Evolutionary conservation across 30 jellyfish, hydroid and myxozoan species (phyloP), one percentile per base, ranked within the genome.

Genomic region (Kudoa iwatai): DNA sequence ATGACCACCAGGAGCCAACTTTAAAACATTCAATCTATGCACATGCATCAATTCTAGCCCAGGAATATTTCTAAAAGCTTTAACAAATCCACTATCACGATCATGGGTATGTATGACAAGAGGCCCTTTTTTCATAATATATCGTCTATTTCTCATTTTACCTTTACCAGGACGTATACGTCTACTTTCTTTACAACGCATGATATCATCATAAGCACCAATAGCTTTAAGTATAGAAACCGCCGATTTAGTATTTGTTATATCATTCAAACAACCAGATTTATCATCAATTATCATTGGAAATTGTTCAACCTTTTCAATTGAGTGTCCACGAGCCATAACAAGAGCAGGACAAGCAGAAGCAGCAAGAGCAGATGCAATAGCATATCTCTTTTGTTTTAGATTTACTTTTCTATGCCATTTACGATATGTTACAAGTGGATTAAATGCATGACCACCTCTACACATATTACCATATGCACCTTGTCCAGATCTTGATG

Each of bases 401-500:
- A 50, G 57, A 69, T 65, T 65, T 42, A 65, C 39, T 21, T 53
- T 83, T 19, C 83, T 62, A 40, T 65, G 88, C 88, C 88, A 65
- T 59, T 58, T 59, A 24, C 88, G 55, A 83, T 83, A 65, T 44
- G 57, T 48, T 57, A 58, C 56, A 35, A 83, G 55, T 42, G 88
- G 88, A 13, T 83, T 83, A 56, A 65, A 65, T 83, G 56, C 56
- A 3, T 83, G 61, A 3, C 88, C 88, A 48, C 88, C 88, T 34
- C 88, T 68, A 63, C 88, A 65, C 88, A 65, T 65, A 36, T 54
- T 66, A 11, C 89, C 89, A 23, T 57, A 66, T 10, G 89, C 89
- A 44, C 89, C 89, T 58, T 66, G 89, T 48, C 89, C 89, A 23
- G 89, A 66, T 40, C 89, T 46, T 58, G 58, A 84, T 17, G 89